Evolutionary conservation across 1,140 invertebrate species (phyloP).

Genomic region (Propsilocerus akamusi): DNA sequence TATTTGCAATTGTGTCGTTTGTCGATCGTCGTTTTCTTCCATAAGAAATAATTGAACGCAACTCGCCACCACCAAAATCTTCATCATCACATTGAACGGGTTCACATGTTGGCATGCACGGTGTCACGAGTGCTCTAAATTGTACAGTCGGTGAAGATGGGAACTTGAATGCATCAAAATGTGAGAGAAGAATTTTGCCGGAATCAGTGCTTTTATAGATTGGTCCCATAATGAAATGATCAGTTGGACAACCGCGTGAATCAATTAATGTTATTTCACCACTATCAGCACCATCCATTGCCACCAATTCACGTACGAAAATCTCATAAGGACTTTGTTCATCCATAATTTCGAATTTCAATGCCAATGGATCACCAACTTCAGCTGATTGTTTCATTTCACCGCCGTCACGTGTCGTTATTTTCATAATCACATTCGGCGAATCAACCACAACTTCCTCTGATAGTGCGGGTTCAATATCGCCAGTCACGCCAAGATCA

Average conservation of each 20-base stretch:
- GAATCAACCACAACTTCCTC: constrained; percentile 78
- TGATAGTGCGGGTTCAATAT: constrained; percentile 56
- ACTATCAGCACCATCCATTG: constrained; percentile 82
- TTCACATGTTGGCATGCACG: constrained; percentile 79
- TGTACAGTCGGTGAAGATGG: constrained; percentile 85
- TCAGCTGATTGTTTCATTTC: constrained; percentile 63
- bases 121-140: constrained; percentile 81
- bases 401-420: constrained; percentile 58
- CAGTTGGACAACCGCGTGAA: constrained; percentile 76
- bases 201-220: constrained; percentile 60
- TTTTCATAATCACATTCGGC: constrained; percentile 86
- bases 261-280: constrained; percentile 85
- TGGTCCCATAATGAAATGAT: constrained; percentile 83
- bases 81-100: constrained; percentile 71
- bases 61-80: constrained; percentile 51
- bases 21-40: constrained; percentile 35
- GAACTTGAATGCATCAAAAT: constrained; percentile 95
- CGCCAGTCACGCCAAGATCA: constrained; percentile 70
- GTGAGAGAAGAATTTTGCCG: constrained; percentile 59
- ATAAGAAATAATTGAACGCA: constrained; percentile 61
- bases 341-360: constrained; percentile 82
- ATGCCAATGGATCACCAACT: constrained; percentile 76
- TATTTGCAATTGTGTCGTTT: constrained; percentile 14
- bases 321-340: constrained; percentile 85
- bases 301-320: constrained; percentile 81